Evolutionary conservation across 2,888 invertebrate genomes (phyloP).

Genomic region (Trichacis sp.): DNA sequence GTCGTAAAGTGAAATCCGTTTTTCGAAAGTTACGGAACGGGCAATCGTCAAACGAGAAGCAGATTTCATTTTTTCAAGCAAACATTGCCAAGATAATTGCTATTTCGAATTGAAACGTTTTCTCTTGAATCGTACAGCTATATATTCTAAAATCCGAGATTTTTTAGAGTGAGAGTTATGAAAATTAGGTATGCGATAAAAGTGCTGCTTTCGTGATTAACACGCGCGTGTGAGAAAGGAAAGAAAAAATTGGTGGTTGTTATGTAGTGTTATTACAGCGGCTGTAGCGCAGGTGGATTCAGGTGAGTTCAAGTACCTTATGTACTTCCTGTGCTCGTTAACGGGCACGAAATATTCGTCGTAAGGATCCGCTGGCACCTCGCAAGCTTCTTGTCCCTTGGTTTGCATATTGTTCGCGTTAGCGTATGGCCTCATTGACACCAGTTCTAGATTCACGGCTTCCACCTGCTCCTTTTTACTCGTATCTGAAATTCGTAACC

Average conservation of each 20-base stretch:
- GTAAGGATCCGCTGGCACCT: constrained; percentile 76
- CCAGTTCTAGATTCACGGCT: constrained; percentile 84
- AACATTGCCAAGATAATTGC: too few relatives aligned
- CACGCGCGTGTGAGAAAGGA: constrained; percentile 1
- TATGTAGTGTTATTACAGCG: background rate
- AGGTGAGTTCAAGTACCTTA: constrained; percentile 73
- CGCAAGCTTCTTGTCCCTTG: constrained; percentile 67
- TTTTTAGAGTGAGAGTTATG: constrained; percentile 20
- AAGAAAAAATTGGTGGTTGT: constrained; percentile 11
- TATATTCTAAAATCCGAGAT: background rate
- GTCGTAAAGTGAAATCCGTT: too few relatives aligned
- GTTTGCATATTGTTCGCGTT: constrained; percentile 71
- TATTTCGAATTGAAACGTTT: too few relatives aligned
- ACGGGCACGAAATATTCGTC: constrained; percentile 89
- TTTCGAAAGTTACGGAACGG: too few relatives aligned
- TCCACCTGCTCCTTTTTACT: constrained; percentile 71
- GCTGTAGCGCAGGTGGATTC: background rate
- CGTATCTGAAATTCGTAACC: constrained; percentile 47
- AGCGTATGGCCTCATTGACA: constrained; percentile 77
- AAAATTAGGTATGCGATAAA: constrained; percentile 31
- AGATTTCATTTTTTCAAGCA: too few relatives aligned
- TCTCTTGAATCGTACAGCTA: too few relatives aligned
- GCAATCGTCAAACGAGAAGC: too few relatives aligned
- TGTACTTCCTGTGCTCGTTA: constrained; percentile 86
- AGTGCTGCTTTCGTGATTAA: constrained; percentile 10